Evolutionary conservation across 2,113 vertebrate genomes (phyloP).

Genomic region (Hippocampus comes): DNA sequence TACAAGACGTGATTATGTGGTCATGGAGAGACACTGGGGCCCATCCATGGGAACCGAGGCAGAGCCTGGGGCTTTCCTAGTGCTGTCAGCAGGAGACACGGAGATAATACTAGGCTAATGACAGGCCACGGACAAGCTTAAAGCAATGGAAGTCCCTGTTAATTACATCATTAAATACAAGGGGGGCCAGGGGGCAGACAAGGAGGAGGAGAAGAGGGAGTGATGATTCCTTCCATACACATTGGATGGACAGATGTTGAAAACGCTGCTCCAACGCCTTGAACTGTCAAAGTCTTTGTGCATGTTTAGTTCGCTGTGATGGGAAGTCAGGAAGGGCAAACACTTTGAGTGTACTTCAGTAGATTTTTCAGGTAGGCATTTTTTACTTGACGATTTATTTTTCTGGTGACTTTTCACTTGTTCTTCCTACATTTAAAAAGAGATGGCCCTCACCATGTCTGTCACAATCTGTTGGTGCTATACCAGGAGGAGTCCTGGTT

Average conservation of each 20-base stretch:
- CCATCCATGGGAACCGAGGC: slow-evolving; percentile 42
- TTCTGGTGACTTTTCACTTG: not conserved
- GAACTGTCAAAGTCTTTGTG: slow-evolving; percentile 16
- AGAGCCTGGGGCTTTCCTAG: slow-evolving; percentile 43
- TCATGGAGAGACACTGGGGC: slow-evolving; percentile 25
- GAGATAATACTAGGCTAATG: slow-evolving; percentile 56
- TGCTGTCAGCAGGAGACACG: slow-evolving; percentile 43
- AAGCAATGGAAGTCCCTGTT: slow-evolving; percentile 21
- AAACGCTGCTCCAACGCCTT: slow-evolving; percentile 42
- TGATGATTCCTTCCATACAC: slow-evolving; percentile 27
- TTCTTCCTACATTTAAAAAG: too few relatives aligned
- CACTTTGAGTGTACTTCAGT: not conserved
- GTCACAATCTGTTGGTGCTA: slow-evolving; percentile 53
- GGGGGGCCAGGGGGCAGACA: not conserved
- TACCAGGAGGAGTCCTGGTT: slow-evolving; percentile 65
- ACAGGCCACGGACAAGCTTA: slow-evolving; percentile 32
- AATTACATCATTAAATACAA: slow-evolving; percentile 11
- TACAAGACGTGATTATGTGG: slow-evolving; percentile 12
- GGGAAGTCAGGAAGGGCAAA: not conserved
- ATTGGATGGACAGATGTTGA: slow-evolving; percentile 37
- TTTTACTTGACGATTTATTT: not conserved
- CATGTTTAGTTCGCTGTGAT: not conserved
- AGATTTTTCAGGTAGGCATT: not conserved
- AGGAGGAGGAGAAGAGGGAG: not conserved
- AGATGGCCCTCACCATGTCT: slow-evolving; percentile 62